Base-by-base conservation (phyloP, 2,797 vertebrate genomes). In the Sternotherus odoratus region DNA sequence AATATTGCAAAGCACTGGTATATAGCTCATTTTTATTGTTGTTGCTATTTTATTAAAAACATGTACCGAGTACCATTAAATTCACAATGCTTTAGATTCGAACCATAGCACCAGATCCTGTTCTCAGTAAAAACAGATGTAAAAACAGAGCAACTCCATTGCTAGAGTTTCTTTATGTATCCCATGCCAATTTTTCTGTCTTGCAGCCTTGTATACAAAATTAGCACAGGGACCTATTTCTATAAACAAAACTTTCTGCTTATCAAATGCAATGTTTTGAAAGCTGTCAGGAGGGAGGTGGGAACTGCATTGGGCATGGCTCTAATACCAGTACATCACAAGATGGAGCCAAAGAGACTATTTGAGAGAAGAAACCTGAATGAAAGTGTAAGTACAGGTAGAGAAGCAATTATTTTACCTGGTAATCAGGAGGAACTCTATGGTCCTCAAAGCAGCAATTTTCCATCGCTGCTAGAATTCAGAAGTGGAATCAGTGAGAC, bases 301-400 rank as follows among this genome's bases (percentile, higher is more conserved):
- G 9, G 0, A 8, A 77, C 82, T 87, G 56, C 86, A 89, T 81
- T n/a, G 17, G 80, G 88, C 83, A 89, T 63, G 86, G 60, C 19
- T 95, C 84, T 95, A 85, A 95, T 96, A 79, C 1, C 0, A 90
- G 82, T 12, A 0, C 78, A 97, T 97, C 97, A 97, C 96, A 97
- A 97, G 97, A 97, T 97, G 95, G 97, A 97, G 96, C 96, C 85
- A 97, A 97, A 97, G 97, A 96, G 95, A 95, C 95, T 97, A 12
- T 2, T 89, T 79, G 93, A 63, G 48, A 83, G 80, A 77, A 85
- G n/a, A 60, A 91, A 85, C 10, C 30, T 69, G 39, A 89, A 82
- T 88, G 36, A 93, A 92, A 93, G 56, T 36, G 1, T 85, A 92
- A 92, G 8, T 79, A 66, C 46, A 39, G 60, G 39, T 86, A 82